phyloP scores from a whole-genome alignment of 1,140 invertebrate genomes.

The Drosophila ambigua region DNA sequence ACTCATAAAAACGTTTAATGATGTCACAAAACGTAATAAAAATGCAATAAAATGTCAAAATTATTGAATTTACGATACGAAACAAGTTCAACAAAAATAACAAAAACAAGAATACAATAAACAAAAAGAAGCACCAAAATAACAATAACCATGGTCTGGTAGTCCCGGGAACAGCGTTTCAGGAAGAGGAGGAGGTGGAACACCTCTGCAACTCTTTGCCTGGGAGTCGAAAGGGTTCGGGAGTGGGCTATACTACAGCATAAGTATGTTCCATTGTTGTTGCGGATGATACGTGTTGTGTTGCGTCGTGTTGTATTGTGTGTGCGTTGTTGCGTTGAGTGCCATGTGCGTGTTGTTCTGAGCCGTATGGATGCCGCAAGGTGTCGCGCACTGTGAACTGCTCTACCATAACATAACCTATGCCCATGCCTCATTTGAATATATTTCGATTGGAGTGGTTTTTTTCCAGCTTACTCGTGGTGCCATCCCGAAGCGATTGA shows the following conservation, averaged over 20 bases:
- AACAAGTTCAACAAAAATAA: constrained; percentile 74
- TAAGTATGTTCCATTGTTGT: constrained; percentile 75
- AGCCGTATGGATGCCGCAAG: constrained; percentile 55
- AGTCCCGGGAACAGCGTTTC: neutral
- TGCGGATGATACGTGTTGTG: constrained; percentile 26
- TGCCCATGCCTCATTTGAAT: constrained; percentile 63
- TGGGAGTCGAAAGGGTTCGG: constrained; percentile 22
- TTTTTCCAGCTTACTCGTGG: constrained; percentile 23
- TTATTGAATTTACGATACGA: constrained; percentile 84
- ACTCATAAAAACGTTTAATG: constrained; percentile 83
- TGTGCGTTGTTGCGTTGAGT: constrained; percentile 74
- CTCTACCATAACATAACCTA: constrained; percentile 68
- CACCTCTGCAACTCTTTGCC: constrained; percentile 76
- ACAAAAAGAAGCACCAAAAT: constrained; percentile 41
- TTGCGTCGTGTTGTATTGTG: constrained; percentile 29
- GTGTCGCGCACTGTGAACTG: constrained; percentile 75
- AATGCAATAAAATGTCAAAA: constrained; percentile 84
- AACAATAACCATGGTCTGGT: constrained; percentile 48
- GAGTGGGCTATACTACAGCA: constrained; percentile 58
- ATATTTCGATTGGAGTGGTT: constrained; percentile 59
- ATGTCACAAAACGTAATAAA: constrained; percentile 83
- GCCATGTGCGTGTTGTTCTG: constrained; percentile 58
- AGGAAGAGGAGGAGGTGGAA: constrained; percentile 31
- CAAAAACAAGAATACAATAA: constrained; percentile 28
- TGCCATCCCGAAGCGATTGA: constrained; percentile 62